phyloP scores from a whole-genome alignment of 2,888 invertebrate species.

The Drosophila sordidula region DNA sequence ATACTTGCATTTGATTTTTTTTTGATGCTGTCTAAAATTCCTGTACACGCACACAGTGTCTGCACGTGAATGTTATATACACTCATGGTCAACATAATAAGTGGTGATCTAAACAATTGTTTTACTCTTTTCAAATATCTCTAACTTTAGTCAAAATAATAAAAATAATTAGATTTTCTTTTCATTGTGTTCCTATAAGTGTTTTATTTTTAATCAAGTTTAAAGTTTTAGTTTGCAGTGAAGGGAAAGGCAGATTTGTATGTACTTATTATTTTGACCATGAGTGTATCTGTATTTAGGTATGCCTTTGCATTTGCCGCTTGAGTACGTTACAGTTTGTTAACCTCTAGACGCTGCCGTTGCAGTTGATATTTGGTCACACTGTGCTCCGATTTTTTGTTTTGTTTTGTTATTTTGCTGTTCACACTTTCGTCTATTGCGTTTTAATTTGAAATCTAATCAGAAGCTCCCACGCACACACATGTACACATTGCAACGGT shows the following conservation, averaged over 20 bases:
- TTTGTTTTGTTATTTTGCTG: constrained; percentile 11
- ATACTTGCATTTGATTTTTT: constrained; percentile 27
- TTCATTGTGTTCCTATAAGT: background rate
- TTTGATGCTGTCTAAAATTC: constrained; percentile 41
- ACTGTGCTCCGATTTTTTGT: constrained; percentile 32
- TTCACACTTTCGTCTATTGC: constrained; percentile 64
- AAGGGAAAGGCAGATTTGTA: background rate
- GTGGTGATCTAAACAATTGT: background rate
- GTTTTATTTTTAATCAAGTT: background rate
- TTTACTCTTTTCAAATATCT: no score
- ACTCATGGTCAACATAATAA: background rate
- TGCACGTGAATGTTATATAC: constrained; percentile 6
- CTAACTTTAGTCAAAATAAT: no score
- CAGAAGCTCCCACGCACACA: constrained; percentile 24
- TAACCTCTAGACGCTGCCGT: constrained; percentile 53
- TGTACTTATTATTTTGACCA: background rate
- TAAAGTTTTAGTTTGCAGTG: background rate
- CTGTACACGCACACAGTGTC: constrained; percentile 15
- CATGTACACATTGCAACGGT: constrained; percentile 26
- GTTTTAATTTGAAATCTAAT: constrained; percentile 43
- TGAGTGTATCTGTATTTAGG: constrained; percentile 10
- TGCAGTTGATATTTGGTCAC: constrained; percentile 48
- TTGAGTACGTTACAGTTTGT: constrained; percentile 73
- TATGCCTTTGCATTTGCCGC: constrained; percentile 53
- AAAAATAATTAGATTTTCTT: background rate